Conservation (phyloP, 2,797 vertebrate species). For the Melanotaenia parkinsoni region DNA sequence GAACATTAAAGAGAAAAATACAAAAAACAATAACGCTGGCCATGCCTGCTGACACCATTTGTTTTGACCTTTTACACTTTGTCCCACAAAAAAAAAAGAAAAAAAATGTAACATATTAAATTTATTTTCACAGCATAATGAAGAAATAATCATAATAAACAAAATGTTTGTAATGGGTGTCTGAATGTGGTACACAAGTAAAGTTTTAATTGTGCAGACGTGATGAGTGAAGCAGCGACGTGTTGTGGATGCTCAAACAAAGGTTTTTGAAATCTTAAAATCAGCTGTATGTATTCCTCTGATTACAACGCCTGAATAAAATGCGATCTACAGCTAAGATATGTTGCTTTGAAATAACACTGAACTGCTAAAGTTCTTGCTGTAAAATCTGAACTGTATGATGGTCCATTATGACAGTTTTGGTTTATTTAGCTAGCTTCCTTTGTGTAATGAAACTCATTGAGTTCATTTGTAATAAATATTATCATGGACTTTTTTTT, state of each 20-base stretch:
- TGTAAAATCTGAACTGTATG: too few species aligned
- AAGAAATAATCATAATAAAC: background rate
- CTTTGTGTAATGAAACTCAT: background rate
- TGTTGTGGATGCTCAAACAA: too few species aligned
- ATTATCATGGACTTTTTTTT: background rate
- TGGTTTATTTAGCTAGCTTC: background rate
- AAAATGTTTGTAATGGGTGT: too few species aligned
- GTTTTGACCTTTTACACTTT: conserved; percentile 1
- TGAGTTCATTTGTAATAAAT: background rate
- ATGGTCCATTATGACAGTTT: background rate
- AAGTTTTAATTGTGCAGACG: too few species aligned
- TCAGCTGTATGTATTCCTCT: too few species aligned
- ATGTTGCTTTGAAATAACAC: too few species aligned
- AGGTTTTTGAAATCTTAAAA: too few species aligned
- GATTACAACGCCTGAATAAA: too few species aligned
- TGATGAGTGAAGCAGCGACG: too few species aligned
- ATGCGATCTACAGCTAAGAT: too few species aligned
- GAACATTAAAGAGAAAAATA: conserved; percentile 10
- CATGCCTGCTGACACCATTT: conserved; percentile 6
- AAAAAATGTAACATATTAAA: background rate
- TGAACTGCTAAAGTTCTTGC: too few species aligned
- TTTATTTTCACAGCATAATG: background rate
- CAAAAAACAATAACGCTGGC: background rate
- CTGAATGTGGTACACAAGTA: too few species aligned
- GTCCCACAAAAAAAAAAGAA: background rate